Conservation (phyloP, 2,888 invertebrate genomes). For the Tupiocoris notatus region DNA sequence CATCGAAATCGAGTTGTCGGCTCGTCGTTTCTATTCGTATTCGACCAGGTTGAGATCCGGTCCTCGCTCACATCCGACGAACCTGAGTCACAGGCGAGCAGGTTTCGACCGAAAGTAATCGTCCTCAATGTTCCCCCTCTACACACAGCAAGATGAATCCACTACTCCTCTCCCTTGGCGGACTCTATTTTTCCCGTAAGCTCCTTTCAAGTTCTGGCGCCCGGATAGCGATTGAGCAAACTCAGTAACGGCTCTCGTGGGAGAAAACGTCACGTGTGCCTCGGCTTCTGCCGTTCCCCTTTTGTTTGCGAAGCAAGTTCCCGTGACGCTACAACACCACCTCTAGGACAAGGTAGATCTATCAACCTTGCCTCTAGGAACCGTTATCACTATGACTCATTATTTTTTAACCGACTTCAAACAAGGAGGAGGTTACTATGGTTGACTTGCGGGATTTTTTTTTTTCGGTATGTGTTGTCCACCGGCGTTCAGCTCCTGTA, state of each 20-base stretch:
- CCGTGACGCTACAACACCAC: too few species aligned
- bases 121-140: too few species aligned
- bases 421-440: too few species aligned
- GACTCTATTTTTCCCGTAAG: background rate
- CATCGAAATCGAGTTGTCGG: background rate
- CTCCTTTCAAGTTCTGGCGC: background rate
- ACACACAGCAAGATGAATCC: too few species aligned
- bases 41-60: background rate
- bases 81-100: slow-evolving; percentile 1
- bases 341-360: too few species aligned
- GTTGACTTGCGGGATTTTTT: too few species aligned
- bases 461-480: too few species aligned
- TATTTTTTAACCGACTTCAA: too few species aligned
- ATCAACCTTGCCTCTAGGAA: too few species aligned
- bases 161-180: background rate
- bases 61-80: slow-evolving; percentile 27
- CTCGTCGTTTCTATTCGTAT: background rate
- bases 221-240: background rate
- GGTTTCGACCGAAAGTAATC: background rate
- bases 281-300: background rate
- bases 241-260: slow-evolving; percentile 34
- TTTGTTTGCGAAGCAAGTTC: too few species aligned
- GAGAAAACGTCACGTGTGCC: background rate
- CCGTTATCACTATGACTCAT: too few species aligned
- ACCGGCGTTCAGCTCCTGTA: too few species aligned